Evolutionary conservation across 2,888 invertebrate genomes (phyloP).

Genomic region (Eremobia ochroleuca): DNA sequence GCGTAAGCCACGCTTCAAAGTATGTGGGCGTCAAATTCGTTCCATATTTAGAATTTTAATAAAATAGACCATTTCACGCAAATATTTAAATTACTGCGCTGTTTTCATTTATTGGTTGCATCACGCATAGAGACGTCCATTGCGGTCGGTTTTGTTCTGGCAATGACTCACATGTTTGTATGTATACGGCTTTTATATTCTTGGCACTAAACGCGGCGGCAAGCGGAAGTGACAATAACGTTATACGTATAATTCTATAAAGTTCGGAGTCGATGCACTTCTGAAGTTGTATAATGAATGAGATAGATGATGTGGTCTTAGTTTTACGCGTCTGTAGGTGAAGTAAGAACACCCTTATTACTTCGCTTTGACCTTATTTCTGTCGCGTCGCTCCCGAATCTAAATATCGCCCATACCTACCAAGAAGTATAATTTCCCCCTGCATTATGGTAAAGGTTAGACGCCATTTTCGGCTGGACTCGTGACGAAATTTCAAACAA

Average conservation of each 20-base stretch:
- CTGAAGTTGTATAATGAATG: constrained; percentile 32
- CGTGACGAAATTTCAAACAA: neutral
- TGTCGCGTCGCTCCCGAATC: neutral
- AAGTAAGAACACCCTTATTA: neutral
- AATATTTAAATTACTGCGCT: constrained; percentile 45
- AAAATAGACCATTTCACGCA: constrained; percentile 31
- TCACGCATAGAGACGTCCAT: constrained; percentile 68
- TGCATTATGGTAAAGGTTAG: neutral
- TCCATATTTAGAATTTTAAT: constrained; percentile 28
- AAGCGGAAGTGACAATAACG: constrained; percentile 77
- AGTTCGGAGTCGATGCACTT: constrained; percentile 73
- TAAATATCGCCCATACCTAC: neutral
- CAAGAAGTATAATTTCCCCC: neutral
- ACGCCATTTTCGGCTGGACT: constrained; percentile 4
- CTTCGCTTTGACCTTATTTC: neutral
- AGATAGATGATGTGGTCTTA: constrained; percentile 19
- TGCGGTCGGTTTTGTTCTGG: constrained; percentile 62
- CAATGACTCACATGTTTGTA: constrained; percentile 75
- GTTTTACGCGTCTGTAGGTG: constrained; percentile 5
- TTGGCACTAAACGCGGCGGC: constrained; percentile 76
- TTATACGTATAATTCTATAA: constrained; percentile 69
- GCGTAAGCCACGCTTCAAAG: neutral
- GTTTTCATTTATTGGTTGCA: constrained; percentile 70
- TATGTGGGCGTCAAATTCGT: constrained; percentile 3
- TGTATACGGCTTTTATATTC: constrained; percentile 72